These are phyloP conservation scores for Zeuzera pyrina DNA, from an alignment of 2,888 invertebrate species.

Conservation along the genomic window DNA sequence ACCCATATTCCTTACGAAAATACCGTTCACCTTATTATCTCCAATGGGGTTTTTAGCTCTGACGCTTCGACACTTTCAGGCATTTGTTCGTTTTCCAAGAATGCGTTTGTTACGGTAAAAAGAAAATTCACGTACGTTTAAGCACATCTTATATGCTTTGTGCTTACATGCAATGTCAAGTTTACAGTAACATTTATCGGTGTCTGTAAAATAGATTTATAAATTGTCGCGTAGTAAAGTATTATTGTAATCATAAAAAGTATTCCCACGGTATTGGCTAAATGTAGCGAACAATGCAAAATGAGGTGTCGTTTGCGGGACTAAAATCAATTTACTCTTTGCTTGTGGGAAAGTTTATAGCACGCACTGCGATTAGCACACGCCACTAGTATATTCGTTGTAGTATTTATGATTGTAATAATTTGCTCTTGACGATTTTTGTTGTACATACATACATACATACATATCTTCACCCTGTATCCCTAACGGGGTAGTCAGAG, in stretches of 20 bases:
- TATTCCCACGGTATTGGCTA: slow-evolving; percentile 28
- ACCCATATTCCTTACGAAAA: slow-evolving; percentile 44
- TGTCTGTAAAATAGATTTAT: neutral
- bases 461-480: no score
- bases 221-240: neutral
- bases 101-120: no score
- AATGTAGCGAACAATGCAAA: no score
- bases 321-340: slow-evolving; percentile 25
- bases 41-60: slow-evolving; percentile 51
- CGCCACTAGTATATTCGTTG: no score
- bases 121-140: no score
- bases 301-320: slow-evolving; percentile 17
- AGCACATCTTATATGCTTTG: neutral
- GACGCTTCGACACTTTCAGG: slow-evolving; percentile 14
- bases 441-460: no score
- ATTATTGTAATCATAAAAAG: slow-evolving; percentile 8
- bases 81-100: no score
- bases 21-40: slow-evolving; percentile 57
- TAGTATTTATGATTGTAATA: no score
- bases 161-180: neutral
- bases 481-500: no score
- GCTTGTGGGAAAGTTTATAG: slow-evolving; percentile 19
- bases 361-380: no score
- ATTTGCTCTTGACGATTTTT: no score
- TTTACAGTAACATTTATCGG: no score